These are phyloP conservation scores for Troglohyphantes excavatus DNA, from an alignment of 2,888 invertebrate genomes.

Conservation along the genomic window DNA sequence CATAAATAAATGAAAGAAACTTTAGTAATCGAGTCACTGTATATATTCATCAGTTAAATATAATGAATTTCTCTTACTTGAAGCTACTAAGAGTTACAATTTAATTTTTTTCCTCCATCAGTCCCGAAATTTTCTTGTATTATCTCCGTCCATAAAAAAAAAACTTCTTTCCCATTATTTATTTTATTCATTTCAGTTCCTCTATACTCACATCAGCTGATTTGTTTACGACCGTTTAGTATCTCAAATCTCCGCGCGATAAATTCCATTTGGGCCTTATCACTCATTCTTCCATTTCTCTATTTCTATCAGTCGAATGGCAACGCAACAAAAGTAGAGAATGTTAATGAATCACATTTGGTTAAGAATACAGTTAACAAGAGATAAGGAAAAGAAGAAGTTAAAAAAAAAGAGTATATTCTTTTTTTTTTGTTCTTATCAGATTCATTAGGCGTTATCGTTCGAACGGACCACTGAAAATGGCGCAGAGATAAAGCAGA, in stretches of 20 bases:
- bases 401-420: constrained; percentile 12
- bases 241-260: not conserved
- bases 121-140: too few species aligned
- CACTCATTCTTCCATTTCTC: constrained; percentile 7
- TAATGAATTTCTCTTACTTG: too few species aligned
- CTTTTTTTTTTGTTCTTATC: constrained; percentile 50
- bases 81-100: too few species aligned
- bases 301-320: constrained; percentile 23
- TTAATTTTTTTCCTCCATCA: too few species aligned
- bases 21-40: too few species aligned
- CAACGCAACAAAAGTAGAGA: constrained; percentile 34
- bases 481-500: constrained; percentile 49
- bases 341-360: constrained; percentile 57
- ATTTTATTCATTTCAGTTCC: too few species aligned
- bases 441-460: constrained; percentile 64
- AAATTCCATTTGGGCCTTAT: not conserved
- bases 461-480: constrained; percentile 26
- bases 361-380: constrained; percentile 38
- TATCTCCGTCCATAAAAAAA: too few species aligned
- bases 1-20: too few species aligned
- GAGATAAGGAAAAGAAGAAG: not conserved
- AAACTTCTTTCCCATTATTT: too few species aligned
- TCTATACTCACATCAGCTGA: too few species aligned
- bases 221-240: constrained; percentile 47
- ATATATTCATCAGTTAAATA: too few species aligned